Percentiles rank a stretch among this genome's conserved stretches.
Conservation (phyloP, 2,888 invertebrate genomes). For the Eupithecia pulchellata region DNA sequence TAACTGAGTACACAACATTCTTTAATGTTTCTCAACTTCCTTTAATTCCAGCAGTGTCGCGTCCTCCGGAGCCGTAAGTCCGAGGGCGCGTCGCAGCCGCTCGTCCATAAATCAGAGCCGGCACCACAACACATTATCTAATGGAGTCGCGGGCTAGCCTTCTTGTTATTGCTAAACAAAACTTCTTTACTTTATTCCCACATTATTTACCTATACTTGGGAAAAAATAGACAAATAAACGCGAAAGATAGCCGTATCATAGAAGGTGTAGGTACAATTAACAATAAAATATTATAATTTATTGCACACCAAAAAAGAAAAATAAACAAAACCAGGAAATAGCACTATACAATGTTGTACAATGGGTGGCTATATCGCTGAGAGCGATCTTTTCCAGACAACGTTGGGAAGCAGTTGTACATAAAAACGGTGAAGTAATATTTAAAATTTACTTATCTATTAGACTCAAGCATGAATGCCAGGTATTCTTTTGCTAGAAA, state of each 20-base stretch:
- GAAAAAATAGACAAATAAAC: too few species aligned
- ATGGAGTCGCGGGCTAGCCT: not conserved
- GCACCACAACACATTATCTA: conserved; percentile 14
- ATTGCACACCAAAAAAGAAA: too few species aligned
- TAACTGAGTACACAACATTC: too few species aligned
- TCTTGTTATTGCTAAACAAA: not conserved
- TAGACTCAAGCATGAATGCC: not conserved
- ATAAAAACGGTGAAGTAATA: too few species aligned
- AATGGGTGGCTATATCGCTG: too few species aligned
- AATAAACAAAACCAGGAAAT: too few species aligned
- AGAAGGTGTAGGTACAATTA: too few species aligned
- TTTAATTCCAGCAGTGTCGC: not conserved
- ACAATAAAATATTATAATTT: too few species aligned
- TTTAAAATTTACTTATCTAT: not conserved
- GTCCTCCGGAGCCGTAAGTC: not conserved
- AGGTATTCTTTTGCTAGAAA: not conserved
- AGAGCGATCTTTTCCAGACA: too few species aligned
- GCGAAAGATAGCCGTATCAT: too few species aligned
- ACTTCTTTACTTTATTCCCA: not conserved
- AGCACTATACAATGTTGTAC: too few species aligned
- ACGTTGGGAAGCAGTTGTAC: too few species aligned
- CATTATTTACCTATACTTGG: not conserved
- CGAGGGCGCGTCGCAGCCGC: conserved; percentile 2
- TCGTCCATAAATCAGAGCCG: conserved; percentile 11
- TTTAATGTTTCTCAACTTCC: not conserved